These are phyloP conservation scores for Lamellibrachia columna DNA, from an alignment of 2,888 invertebrate genomes.

Conservation along the genomic window DNA sequence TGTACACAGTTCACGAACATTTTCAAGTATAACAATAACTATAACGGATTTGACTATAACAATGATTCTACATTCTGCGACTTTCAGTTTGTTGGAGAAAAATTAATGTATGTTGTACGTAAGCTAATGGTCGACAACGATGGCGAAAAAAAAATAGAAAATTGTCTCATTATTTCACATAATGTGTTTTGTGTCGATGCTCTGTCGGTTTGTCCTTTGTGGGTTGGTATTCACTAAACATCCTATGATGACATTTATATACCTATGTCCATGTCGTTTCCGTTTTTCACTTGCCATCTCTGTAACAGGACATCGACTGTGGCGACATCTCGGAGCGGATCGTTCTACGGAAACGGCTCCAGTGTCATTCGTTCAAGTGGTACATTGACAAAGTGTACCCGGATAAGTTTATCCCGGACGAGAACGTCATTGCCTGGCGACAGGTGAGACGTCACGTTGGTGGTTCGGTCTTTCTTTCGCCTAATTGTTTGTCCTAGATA, in stretches of 20 bases:
- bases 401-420: slow-evolving; percentile 88
- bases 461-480: slow-evolving; percentile 19
- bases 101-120: no score
- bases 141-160: no score
- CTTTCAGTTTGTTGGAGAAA: no score
- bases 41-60: no score
- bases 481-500: not conserved
- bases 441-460: slow-evolving; percentile 36
- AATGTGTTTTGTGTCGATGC: not conserved
- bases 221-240: not conserved
- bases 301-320: slow-evolving; percentile 58
- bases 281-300: not conserved
- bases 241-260: not conserved
- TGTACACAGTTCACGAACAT: no score
- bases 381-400: slow-evolving; percentile 86
- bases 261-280: not conserved
- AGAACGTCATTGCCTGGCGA: slow-evolving; percentile 81
- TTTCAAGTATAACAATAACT: no score
- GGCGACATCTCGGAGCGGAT: slow-evolving; percentile 84
- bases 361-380: slow-evolving; percentile 91
- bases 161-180: no score
- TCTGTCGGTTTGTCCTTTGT: not conserved
- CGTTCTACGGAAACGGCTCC: slow-evolving; percentile 79
- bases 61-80: no score
- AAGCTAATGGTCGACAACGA: no score